Base-by-base conservation (phyloP, 2,113 vertebrate species). In the Pseudorhombus dupliciocellatus region DNA sequence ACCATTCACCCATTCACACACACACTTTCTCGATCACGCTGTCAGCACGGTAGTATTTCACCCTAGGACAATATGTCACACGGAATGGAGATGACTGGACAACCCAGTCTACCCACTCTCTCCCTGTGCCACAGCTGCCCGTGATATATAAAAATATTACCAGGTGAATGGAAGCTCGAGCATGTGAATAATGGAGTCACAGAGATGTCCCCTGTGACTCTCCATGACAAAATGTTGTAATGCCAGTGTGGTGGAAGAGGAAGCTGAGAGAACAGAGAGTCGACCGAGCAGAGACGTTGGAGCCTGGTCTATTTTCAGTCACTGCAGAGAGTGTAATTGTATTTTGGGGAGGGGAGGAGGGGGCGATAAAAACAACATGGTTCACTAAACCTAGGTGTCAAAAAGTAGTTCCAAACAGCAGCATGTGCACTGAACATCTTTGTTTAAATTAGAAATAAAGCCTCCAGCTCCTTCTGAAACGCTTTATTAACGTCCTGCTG, bases 361-460 rank as follows among this genome's bases (percentile, higher is more conserved):
- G 46, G 18, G 20, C 22, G 14, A 16, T 0, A 26, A 34, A 73
- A 42, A 50, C 0, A 3, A 25, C n/a, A 44, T 14, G 25, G 34
- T 25, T 18, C 25, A 2, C 11, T 18, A 16, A 42, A 66, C 16
- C 21, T 26, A 42, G 28, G 56, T 53, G 52, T 50, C 42, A 59
- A n/a, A 53, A 69, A 48, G 15, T 3, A 12, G 22, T 40, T 59
- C 64, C 31, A 63, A 55, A 61, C 22, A 48, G 18, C 21, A 14
- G 51, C 55, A 44, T 48, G 59, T 58, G 48, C 40, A 25, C 28
- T 15, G 21, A 75, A 55, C 28, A 28, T 24, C 50, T 69, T 65
- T 70, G 21, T 61, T 73, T 56, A 4, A 75, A 30, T 70, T 58
- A 21, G 24, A 10, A 65, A 79, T 44, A 66, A 58, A 37, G 46